Conservation (phyloP, 2,888 invertebrate species). For the Drosophila suboccidentalis region DNA sequence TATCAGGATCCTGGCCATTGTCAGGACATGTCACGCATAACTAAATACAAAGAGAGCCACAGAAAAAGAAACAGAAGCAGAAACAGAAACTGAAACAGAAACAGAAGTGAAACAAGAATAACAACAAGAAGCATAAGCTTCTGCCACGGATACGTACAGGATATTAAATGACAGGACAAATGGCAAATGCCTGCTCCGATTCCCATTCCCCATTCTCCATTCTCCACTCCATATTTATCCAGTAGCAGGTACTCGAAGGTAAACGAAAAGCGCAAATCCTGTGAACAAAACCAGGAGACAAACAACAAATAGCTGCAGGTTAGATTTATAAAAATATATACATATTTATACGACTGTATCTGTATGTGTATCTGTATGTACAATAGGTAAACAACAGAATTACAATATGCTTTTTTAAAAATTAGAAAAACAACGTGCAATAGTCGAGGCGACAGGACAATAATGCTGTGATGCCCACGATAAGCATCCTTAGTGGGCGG, state of each 20-base stretch:
- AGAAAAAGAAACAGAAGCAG: background rate
- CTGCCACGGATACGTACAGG: constrained; percentile 64
- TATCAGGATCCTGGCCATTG: constrained; percentile 68
- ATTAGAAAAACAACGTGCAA: constrained; percentile 64
- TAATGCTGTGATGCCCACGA: constrained; percentile 59
- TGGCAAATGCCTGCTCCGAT: constrained; percentile 61
- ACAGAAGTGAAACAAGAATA: constrained; percentile 16
- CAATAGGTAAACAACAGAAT: constrained; percentile 73
- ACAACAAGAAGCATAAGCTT: constrained; percentile 56
- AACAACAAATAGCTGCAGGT: constrained; percentile 58
- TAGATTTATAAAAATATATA: constrained; percentile 54
- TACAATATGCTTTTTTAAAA: constrained; percentile 79
- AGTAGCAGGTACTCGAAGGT: constrained; percentile 43
- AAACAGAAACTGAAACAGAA: no score
- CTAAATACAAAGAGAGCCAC: constrained; percentile 44
- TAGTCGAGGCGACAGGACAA: constrained; percentile 66
- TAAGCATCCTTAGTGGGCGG: constrained; percentile 50
- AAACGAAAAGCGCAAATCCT: constrained; percentile 55
- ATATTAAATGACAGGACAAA: constrained; percentile 77
- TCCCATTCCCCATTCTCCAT: no score
- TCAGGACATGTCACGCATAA: constrained; percentile 68
- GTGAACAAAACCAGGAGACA: constrained; percentile 52
- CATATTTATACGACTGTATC: background rate
- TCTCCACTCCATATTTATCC: background rate
- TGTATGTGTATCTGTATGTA: no score